These are phyloP conservation scores for Otolemur garnettii DNA, from an alignment of 2,113 vertebrate species.

Conservation along the genomic window DNA sequence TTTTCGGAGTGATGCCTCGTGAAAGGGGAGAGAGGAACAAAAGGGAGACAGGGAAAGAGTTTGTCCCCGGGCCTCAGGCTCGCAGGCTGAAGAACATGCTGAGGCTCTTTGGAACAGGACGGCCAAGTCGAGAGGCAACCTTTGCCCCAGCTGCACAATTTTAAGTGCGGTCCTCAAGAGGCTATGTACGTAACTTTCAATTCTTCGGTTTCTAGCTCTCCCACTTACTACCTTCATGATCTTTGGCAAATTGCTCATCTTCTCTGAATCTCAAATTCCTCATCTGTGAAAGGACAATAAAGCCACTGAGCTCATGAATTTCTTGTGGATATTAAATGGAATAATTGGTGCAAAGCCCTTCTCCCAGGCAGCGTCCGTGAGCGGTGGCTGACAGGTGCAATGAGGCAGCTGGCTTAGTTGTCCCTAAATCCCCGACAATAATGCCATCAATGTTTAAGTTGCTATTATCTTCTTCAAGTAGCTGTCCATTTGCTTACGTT, in stretches of 20 bases:
- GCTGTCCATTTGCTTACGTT: neutral
- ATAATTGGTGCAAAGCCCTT: accelerated
- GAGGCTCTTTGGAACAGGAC: neutral
- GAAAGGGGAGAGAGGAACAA: accelerated
- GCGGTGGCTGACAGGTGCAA: neutral
- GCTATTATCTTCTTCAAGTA: neutral
- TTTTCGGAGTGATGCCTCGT: accelerated
- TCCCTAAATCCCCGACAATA: neutral
- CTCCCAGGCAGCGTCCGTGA: neutral
- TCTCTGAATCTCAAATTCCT: neutral
- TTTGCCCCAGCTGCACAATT: accelerated
- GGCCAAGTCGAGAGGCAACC: accelerated
- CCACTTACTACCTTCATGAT: neutral
- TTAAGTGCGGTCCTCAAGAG: accelerated
- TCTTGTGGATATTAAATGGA: neutral
- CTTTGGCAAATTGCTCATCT: neutral
- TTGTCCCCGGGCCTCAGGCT: neutral
- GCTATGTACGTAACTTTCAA: accelerated
- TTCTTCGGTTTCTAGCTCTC: too few relatives aligned
- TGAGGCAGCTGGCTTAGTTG: neutral
- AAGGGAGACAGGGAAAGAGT: accelerated
- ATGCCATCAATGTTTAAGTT: accelerated
- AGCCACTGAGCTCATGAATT: accelerated
- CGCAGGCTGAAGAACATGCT: neutral
- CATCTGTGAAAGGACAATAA: neutral